phyloP scores from a whole-genome alignment of 2,113 vertebrate genomes.

The Pao palembangensis region DNA sequence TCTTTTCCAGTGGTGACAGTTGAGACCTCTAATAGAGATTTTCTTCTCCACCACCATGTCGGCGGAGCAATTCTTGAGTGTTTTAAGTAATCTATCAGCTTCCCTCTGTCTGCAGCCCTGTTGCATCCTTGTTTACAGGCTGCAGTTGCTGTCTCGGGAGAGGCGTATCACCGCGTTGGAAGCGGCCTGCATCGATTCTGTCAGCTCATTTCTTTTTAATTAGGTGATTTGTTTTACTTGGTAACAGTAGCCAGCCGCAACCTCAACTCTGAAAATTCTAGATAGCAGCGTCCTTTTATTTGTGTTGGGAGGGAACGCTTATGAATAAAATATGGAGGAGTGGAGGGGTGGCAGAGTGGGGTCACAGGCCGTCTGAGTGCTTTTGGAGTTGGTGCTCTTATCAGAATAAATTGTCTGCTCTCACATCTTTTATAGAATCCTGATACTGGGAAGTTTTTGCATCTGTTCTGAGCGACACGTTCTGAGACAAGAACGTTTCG shows the following conservation, averaged over 20 bases:
- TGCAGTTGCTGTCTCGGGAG: background rate
- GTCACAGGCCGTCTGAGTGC: background rate
- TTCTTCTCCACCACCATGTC: too few species aligned
- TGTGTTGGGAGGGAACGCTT: slow-evolving; percentile 24
- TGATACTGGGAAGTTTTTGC: too few species aligned
- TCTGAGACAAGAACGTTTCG: too few species aligned
- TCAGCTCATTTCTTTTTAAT: slow-evolving; percentile 74
- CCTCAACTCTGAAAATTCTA: slow-evolving; percentile 60
- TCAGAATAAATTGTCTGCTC: background rate
- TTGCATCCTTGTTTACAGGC: background rate
- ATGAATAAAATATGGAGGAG: slow-evolving; percentile 59
- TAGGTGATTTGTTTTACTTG: slow-evolving; percentile 69
- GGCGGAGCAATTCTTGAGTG: too few species aligned
- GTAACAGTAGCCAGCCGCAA: slow-evolving; percentile 61
- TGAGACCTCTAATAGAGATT: too few species aligned
- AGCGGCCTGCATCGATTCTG: slow-evolving; percentile 67
- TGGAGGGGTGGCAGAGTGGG: slow-evolving; percentile 20
- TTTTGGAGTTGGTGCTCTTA: slow-evolving; percentile 15
- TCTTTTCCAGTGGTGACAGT: too few species aligned
- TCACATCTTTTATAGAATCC: background rate
- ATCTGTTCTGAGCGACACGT: background rate
- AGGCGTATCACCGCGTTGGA: slow-evolving; percentile 56
- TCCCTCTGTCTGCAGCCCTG: too few species aligned
- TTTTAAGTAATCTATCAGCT: too few species aligned
- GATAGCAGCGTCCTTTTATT: slow-evolving; percentile 51